Percentiles rank a stretch among this genome's conserved stretches.
Evolutionary conservation across 2,888 invertebrate genomes (phyloP).

Genomic region (Masnerella sp.): DNA sequence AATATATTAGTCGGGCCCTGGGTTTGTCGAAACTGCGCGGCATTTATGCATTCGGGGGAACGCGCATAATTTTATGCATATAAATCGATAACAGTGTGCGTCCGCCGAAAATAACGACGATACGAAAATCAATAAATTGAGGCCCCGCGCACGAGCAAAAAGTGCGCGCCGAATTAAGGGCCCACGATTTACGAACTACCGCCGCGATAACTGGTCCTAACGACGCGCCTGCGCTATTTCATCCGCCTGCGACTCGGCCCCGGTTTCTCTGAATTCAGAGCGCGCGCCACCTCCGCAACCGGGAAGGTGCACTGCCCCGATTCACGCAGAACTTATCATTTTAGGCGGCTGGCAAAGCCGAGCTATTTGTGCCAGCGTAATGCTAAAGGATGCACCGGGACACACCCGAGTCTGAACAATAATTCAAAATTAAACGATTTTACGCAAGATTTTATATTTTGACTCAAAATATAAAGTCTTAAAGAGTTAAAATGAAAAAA

Average conservation of each 20-base stretch:
- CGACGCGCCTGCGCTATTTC: constrained; percentile 67
- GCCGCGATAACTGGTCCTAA: constrained; percentile 64
- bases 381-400: constrained; percentile 37
- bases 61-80: constrained; percentile 50
- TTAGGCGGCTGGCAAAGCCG: constrained; percentile 15
- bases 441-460: no score
- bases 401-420: constrained; percentile 26
- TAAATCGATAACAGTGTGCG: constrained; percentile 42
- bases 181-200: constrained; percentile 59
- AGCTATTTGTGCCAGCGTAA: constrained; percentile 24
- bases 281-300: constrained; percentile 39
- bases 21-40: constrained; percentile 34
- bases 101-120: constrained; percentile 43
- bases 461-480: no score
- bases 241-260: constrained; percentile 56
- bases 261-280: constrained; percentile 29
- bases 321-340: constrained; percentile 35
- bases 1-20: constrained; percentile 45
- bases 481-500: no score
- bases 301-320: constrained; percentile 16
- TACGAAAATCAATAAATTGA: constrained; percentile 48
- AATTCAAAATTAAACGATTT: no score
- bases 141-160: constrained; percentile 25
- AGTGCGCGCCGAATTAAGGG: constrained; percentile 45
- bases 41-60: constrained; percentile 51